Conservation (phyloP, 2,113 vertebrate genomes). For the Myotis brandtii region DNA sequence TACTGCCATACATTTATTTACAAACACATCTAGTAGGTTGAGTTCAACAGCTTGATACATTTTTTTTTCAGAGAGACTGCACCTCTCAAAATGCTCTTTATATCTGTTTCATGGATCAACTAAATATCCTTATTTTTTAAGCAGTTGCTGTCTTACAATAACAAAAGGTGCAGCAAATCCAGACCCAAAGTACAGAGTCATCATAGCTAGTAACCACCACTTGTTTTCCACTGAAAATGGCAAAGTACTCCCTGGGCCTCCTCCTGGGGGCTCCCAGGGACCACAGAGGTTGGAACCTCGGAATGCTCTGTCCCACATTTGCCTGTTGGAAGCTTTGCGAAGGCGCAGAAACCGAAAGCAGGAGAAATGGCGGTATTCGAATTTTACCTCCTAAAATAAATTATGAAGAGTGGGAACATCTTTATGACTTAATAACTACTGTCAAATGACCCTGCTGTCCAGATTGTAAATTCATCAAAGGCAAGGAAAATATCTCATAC, state of each 20-base stretch:
- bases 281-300: too few species aligned
- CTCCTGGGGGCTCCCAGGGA: too few species aligned
- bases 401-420: neutral
- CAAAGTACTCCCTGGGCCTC: too few species aligned
- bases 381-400: neutral
- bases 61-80: neutral
- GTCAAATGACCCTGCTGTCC: neutral
- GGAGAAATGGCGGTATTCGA: too few species aligned
- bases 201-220: too few species aligned
- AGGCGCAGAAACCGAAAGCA: too few species aligned
- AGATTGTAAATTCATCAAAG: neutral
- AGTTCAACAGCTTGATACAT: slow-evolving; percentile 59
- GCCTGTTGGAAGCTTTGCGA: too few species aligned
- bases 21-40: slow-evolving; percentile 63
- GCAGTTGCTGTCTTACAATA: slow-evolving; percentile 95
- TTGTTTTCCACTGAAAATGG: too few species aligned
- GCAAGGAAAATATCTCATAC: neutral
- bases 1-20: slow-evolving; percentile 83
- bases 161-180: slow-evolving; percentile 88
- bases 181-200: too few species aligned
- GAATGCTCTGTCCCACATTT: too few species aligned
- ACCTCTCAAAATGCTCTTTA: slow-evolving; percentile 58
- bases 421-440: neutral
- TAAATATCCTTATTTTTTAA: slow-evolving; percentile 92
- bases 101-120: slow-evolving; percentile 62